These are phyloP conservation scores for Grantiella picta DNA, from an alignment of 2,113 vertebrate species.

Conservation along the genomic window DNA sequence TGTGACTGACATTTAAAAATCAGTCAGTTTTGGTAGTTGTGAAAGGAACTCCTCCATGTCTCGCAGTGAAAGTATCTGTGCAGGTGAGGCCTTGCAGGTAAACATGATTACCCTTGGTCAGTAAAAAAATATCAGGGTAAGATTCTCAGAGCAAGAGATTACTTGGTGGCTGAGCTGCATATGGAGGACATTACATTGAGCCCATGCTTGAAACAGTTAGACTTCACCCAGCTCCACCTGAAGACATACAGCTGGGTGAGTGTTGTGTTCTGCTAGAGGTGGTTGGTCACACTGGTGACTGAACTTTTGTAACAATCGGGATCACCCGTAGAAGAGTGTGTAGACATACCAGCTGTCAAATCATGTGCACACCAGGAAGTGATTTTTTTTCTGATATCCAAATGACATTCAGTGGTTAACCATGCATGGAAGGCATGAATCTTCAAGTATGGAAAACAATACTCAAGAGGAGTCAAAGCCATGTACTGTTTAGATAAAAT, in stretches of 20 bases:
- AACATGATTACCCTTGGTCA: fast-evolving
- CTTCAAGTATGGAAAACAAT: background rate
- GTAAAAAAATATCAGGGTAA: background rate
- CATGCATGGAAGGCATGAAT: background rate
- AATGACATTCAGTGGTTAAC: background rate
- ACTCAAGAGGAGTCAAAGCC: background rate
- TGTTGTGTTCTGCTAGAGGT: fast-evolving
- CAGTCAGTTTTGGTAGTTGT: background rate
- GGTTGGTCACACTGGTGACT: background rate
- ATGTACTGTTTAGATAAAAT: background rate
- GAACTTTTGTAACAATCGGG: background rate
- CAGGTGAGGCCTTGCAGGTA: background rate
- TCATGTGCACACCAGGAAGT: background rate
- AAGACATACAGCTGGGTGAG: fast-evolving
- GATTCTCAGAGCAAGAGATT: background rate
- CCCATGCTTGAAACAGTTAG: background rate
- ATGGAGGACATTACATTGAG: background rate
- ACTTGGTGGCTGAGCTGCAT: background rate
- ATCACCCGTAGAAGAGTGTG: background rate
- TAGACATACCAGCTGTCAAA: fast-evolving
- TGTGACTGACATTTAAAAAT: background rate
- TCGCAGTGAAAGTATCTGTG: background rate
- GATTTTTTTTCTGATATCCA: background rate
- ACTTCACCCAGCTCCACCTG: fast-evolving
- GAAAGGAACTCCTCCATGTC: background rate